Evolutionary conservation across 2,888 invertebrate genomes (phyloP), one percentile per base, ranked within the genome.

Genomic region (Philonicus albiceps): DNA sequence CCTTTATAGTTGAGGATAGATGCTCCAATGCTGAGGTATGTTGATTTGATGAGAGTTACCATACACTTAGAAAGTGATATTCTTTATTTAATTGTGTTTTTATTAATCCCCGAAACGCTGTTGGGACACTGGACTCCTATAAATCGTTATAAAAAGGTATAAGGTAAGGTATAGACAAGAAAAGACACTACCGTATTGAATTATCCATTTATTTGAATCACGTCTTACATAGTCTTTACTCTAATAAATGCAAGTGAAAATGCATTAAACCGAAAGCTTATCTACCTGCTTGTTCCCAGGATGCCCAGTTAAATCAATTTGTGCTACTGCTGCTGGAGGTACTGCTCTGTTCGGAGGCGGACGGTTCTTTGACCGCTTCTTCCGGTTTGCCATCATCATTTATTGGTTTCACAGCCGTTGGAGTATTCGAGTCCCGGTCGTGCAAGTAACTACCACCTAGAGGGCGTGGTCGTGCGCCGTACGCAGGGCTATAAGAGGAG

Each of bases 401-500:
- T 75, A 73, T 40, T 40, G 86, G 55, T 37, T 84, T 72, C 72
- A 84, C 84, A 84, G 84, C 73, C 84, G 27, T 43, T 40, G 88
- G 90, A 72, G 89, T 89, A 88, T 91, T 91, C 87, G 89, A 90
- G 88, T 91, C 91, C 86, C 92, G 91, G 88, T 92, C 92, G 88
- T 92, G 90, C 55, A 92, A 90, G 89, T 92, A 92, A 87, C 92
- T 92, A 86, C 91, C 91, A 88, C 91, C 90, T 91, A 92, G 88
- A 89, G 91, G 91, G 88, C 91, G 90, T 88, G 89, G 88, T 76
- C 91, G 90, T 90, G 90, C 89, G 90, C 92, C 91, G 89, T 92
- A 92, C 90, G 91, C 89, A 92, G 91, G 89, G 92, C 92, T 92
- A 92, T 86, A 89, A 92, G 90, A 88, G 92, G 92, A 88, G 92